phyloP scores from a whole-genome alignment of 2,888 invertebrate species.

The Sepioteuthis lessoniana region DNA sequence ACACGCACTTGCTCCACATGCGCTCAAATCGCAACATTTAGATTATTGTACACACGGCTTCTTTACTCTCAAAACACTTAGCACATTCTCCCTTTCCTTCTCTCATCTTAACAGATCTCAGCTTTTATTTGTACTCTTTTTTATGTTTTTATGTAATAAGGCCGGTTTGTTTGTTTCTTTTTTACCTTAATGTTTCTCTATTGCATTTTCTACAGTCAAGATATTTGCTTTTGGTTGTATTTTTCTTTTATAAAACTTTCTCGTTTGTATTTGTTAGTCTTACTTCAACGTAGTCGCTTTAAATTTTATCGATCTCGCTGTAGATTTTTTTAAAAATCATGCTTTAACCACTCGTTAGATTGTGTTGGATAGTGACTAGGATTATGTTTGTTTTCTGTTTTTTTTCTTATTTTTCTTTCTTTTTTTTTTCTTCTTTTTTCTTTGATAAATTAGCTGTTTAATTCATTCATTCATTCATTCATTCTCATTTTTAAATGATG shows the following conservation, averaged over 20 bases:
- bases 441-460: too few relatives aligned
- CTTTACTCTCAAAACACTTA: not conserved
- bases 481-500: too few relatives aligned
- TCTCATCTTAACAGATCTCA: not conserved
- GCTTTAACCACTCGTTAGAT: too few relatives aligned
- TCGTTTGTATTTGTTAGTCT: too few relatives aligned
- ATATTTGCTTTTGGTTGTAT: not conserved
- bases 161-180: not conserved
- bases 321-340: not conserved
- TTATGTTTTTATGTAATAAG: too few relatives aligned
- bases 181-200: not conserved
- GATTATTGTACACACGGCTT: not conserved
- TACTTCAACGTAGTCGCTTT: not conserved
- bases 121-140: not conserved
- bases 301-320: not conserved
- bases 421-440: too few relatives aligned
- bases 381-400: too few relatives aligned
- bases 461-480: too few relatives aligned
- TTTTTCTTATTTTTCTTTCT: too few relatives aligned
- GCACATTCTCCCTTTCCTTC: not conserved
- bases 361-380: too few relatives aligned
- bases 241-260: not conserved
- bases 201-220: not conserved
- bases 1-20: slow-evolving; percentile 4
- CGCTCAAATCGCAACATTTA: not conserved